Evolutionary conservation across 1,140 invertebrate genomes (phyloP).

Genomic region (Pomphorhynchus laevis): DNA sequence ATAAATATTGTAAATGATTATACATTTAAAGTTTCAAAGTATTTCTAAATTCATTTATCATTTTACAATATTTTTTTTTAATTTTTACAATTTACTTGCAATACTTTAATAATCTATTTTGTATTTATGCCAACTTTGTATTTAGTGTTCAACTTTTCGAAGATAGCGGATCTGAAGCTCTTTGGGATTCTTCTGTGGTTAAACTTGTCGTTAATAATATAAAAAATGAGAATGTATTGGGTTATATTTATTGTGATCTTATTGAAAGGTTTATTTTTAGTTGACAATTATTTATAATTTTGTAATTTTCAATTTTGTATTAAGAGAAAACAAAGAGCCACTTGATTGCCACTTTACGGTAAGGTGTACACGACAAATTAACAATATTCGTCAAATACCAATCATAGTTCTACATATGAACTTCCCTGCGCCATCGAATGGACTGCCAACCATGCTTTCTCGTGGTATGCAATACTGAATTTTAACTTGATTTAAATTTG

Average conservation of each 20-base stretch:
- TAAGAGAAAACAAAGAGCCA: not conserved
- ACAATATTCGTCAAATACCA: conserved; percentile 45
- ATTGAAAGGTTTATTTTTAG: conserved; percentile 46
- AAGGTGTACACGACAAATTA: conserved; percentile 40
- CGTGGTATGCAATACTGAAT: no score
- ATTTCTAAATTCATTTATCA: no score
- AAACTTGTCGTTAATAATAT: conserved; percentile 27
- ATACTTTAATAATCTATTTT: not conserved
- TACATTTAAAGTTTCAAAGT: no score
- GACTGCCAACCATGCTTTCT: conserved; percentile 35
- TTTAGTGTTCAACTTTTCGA: conserved; percentile 33
- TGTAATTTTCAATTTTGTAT: conserved; percentile 1
- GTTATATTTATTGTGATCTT: conserved; percentile 86
- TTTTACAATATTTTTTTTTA: no score
- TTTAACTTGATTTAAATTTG: no score
- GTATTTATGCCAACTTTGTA: not conserved
- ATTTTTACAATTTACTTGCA: not conserved
- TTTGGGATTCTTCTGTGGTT: conserved; percentile 46
- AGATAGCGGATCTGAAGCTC: conserved; percentile 34
- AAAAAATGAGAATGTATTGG: conserved; percentile 36
- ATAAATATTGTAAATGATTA: no score
- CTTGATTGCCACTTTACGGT: conserved; percentile 88
- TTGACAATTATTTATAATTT: conserved; percentile 19
- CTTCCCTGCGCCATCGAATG: conserved; percentile 28
- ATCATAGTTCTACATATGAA: conserved; percentile 73